phyloP scores from a whole-genome alignment of 2,888 invertebrate species.

The Apocheima hispidaria region DNA sequence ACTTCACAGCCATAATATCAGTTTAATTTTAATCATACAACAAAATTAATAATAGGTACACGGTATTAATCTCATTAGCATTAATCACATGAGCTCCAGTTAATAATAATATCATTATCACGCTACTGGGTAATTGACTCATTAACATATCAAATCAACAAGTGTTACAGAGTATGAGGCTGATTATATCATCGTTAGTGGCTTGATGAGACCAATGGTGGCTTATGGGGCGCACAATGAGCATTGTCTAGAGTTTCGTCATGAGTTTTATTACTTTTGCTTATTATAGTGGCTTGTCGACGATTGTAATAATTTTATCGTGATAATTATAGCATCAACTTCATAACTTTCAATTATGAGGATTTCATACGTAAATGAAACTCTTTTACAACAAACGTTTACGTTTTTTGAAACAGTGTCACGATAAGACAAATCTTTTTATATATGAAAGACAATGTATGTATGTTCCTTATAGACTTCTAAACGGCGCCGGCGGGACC shows the following conservation, averaged over 20 bases:
- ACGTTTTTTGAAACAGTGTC: too few species aligned
- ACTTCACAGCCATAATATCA: not conserved
- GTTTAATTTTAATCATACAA: not conserved
- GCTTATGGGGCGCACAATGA: conserved; percentile 28
- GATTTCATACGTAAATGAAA: too few species aligned
- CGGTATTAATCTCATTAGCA: conserved; percentile 17
- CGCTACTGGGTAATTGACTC: conserved; percentile 18
- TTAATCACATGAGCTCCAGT: conserved; percentile 20
- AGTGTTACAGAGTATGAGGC: conserved; percentile 33
- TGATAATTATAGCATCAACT: too few species aligned
- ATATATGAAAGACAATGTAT: too few species aligned
- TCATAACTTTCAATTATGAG: too few species aligned
- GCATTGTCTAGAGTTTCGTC: conserved; percentile 22
- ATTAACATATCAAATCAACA: conserved; percentile 26
- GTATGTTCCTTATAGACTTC: too few species aligned
- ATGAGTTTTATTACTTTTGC: conserved; percentile 13
- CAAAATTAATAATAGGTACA: not conserved
- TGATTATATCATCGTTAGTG: conserved; percentile 45
- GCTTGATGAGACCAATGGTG: conserved; percentile 43
- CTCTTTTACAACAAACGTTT: too few species aligned
- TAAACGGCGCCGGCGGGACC: too few species aligned
- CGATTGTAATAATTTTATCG: not conserved
- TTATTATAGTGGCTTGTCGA: not conserved
- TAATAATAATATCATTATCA: conserved; percentile 16
- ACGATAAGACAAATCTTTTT: too few species aligned